A percentile compares a stretch with the other conserved stretches of the same genome.
Evolutionary conservation across 1,140 invertebrate species (phyloP).

Genomic region (Anagrus nilaparvatae): DNA sequence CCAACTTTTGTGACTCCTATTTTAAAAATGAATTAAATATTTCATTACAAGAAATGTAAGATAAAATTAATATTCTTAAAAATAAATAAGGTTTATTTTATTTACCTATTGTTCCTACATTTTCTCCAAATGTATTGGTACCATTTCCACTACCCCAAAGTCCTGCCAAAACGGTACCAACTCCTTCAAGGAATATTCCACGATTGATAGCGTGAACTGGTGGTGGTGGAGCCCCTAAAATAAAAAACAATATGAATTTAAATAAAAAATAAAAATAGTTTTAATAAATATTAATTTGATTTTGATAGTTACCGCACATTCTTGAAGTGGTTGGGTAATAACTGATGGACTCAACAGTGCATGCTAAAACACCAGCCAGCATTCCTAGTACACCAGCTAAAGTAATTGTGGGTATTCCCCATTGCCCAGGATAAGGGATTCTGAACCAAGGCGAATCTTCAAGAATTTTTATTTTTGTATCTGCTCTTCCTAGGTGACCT

Average conservation of each 20-base stretch:
- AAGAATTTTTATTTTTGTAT: conserved; percentile 64
- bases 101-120: conserved; percentile 76
- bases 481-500: conserved; percentile 66
- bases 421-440: conserved; percentile 80
- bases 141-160: conserved; percentile 76
- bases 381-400: conserved; percentile 69
- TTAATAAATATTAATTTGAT: background rate
- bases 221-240: conserved; percentile 61
- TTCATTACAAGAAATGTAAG: conserved; percentile 1
- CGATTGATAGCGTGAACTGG: conserved; percentile 79
- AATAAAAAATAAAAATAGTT: conserved; percentile 3
- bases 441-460: conserved; percentile 70
- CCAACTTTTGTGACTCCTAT: conserved; percentile 57
- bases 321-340: conserved; percentile 81
- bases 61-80: background rate
- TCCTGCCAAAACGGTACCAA: conserved; percentile 73
- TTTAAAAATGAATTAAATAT: background rate
- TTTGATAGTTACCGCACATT: conserved; percentile 54
- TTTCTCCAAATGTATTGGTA: conserved; percentile 81
- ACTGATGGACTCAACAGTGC: conserved; percentile 77
- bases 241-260: background rate
- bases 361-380: conserved; percentile 73
- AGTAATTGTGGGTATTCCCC: conserved; percentile 71
- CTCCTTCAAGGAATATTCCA: conserved; percentile 72
- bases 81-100: conserved; percentile 30